Base-by-base conservation (phyloP, 2,113 vertebrate species). In the Patagioenas fasciata region DNA sequence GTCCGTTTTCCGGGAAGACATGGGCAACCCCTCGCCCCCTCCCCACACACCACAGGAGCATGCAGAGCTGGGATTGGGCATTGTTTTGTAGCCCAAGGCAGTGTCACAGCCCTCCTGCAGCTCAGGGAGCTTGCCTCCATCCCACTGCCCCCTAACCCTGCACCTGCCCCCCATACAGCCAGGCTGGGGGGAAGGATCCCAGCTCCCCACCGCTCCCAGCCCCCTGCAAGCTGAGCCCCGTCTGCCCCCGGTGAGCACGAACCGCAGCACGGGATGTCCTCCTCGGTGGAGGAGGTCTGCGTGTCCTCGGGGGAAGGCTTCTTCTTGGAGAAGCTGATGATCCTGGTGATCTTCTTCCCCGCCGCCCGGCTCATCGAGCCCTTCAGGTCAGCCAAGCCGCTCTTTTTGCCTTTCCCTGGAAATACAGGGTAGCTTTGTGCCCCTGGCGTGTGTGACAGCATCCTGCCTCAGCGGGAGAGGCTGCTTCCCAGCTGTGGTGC, bases 311-410 rank as follows among this genome's bases (percentile, higher is more conserved):
- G 97, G 15, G 97, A 98, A 3, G 98, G 97, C 93, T 99, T 99
- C 97, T 98, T 98, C 96, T 99, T 99, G 91, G 99, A 99, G 97
- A 99, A 99, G 91, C 98, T 99, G 97, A 99, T 99, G 96, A 99
- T 99, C 61, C 98, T 98, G 85, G 98, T 99, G 97, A 99, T 99
- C 96, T 99, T 99, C 93, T 98, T 99, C 62, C 99, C 99, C 0
- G 99, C 99, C 0, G 98, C 99, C 56, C 99, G 98, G 97, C 99
- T 99, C 98, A 99, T 97, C 0, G 99, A 99, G 53, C 99, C 99
- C 48, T 99, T 99, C 92, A 99, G 97, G 88, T 99, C 99, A 4
- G 99, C 99, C 95, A 99, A 98, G 4, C 99, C 97, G 0, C 98
- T 98, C 48, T 98, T 99, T 96, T 99, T 99, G 84, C 96, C 98